Percentiles rank a stretch among this genome's conserved stretches.
Evolutionary conservation across 2,888 invertebrate species (phyloP).

Genomic region (Tuberolachnus salignus): DNA sequence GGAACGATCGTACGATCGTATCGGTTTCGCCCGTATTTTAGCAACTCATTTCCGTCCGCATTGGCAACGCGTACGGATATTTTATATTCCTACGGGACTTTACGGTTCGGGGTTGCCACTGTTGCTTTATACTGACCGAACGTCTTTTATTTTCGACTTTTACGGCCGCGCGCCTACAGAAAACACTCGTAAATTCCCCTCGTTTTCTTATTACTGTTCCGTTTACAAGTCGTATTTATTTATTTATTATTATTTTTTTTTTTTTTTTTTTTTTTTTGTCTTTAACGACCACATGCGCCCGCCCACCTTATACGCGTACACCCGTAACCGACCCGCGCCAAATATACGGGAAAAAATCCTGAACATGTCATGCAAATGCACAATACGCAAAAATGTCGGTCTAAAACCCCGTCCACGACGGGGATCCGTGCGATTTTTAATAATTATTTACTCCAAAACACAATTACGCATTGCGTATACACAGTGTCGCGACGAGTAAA

Average conservation of each 20-base stretch:
- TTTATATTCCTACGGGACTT: slow-evolving; percentile 39
- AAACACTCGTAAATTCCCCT: slow-evolving; percentile 54
- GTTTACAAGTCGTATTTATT: slow-evolving; percentile 37
- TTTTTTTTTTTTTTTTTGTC: no score
- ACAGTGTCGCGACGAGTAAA: no score
- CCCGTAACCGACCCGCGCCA: slow-evolving; percentile 22
- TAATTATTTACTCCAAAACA: no score
- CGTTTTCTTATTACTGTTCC: slow-evolving; percentile 16
- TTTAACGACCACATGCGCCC: no score
- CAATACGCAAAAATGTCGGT: no score
- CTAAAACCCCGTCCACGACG: no score
- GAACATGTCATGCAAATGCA: no score
- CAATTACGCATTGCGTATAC: no score
- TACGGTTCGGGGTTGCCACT: not conserved
- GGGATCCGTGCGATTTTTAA: no score
- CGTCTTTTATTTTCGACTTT: slow-evolving; percentile 40
- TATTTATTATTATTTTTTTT: no score
- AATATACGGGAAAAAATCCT: no score
- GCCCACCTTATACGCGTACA: slow-evolving; percentile 5
- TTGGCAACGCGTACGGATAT: not conserved
- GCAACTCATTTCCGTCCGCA: slow-evolving; percentile 53
- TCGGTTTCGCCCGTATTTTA: slow-evolving; percentile 45
- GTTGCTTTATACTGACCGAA: slow-evolving; percentile 48
- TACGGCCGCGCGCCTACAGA: slow-evolving; percentile 21
- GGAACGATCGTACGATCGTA: slow-evolving; percentile 37